Base-by-base conservation (phyloP, 1,140 invertebrate species). In the Diabrotica undecimpunctata region DNA sequence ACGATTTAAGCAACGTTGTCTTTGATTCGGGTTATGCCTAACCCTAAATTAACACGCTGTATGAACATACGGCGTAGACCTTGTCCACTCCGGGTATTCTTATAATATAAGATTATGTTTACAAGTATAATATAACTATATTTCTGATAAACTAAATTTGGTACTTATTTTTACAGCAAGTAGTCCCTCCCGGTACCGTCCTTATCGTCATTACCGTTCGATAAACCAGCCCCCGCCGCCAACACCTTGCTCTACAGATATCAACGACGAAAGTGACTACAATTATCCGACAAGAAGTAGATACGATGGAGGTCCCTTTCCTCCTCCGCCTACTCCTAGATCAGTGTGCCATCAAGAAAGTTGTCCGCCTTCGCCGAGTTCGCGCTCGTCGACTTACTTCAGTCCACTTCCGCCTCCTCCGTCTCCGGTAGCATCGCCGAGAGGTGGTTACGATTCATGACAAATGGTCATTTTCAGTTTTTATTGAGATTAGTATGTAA, bases 181-280 rank as follows among this genome's bases (percentile, higher is more conserved):
- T 50, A 61, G 60, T 14, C 61, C 87, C 13, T 83, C 83, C 10
- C 75, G 83, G 25, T 83, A 83, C 60, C 84, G 87, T 52, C 87
- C 89, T 0, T 91, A 92, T 77, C 83, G 89, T 25, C 87, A 89
- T 76, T 93, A 94, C 77, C 86, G 89, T 67, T 86, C 85, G 13
- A 87, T 88, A 37, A 92, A 94, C 81, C 87, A 91, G 70, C 93
- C 93, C 2, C 95, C 95, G 12, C 94, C 94, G 2, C 94, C 94
- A 5, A 97, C 95, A 7, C 95, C 95, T 0, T 96, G 94, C 77
- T 94, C 92, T 69, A 97, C 95, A 4, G 95, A 97, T 77, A 91
- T 96, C 9, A 95, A 91, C 77, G 92, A 95, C 74, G 94, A 96
- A 72, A 92, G 90, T 5, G 92, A 94, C 74, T 88, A 84, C 54